Evolutionary conservation across 2,888 invertebrate species (phyloP), one percentile per base, ranked within the genome.

Genomic region (Cylindroiulus punctatus): DNA sequence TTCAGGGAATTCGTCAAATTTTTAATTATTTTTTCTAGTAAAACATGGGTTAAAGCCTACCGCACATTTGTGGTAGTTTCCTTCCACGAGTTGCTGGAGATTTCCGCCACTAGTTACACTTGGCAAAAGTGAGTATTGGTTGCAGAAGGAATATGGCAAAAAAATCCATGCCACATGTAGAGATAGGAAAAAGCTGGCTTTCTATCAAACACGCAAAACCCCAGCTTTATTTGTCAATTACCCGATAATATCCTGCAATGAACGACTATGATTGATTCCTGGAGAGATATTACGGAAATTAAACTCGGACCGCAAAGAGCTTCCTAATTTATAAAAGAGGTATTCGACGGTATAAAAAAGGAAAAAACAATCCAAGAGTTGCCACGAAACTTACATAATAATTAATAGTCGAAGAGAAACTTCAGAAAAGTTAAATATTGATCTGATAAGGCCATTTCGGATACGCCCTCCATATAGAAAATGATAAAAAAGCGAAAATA

Each of bases 351-450:
- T 22, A 65, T 26, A 65, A 65, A 44, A 65, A 65, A 22, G 65
- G 22, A n/a, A 65, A 65, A 65, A 65, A 65, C 65, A 65, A 26
- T 65, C 22, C 22, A 26, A 65, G 26, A 22, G 65, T 65, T 65
- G 65, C 65, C 22, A 22, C 65, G 65, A 65, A 65, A 65, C 65
- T 65, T 65, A 65, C 65, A 65, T 65, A 26, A 65, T 65, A 65
- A 65, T 65, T 65, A 65, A 26, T 65, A 65, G 65, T 65, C 5
- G 22, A 65, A 22, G 65, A 65, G 65, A 65, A 65, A 65, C 65
- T 65, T 65, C 65, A 65, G 65, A 65, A 65, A 65, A 65, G 65
- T 65, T 65, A 65, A 65, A 65, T 65, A 65, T 65, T 65, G 65
- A 65, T 65, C 65, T 26, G 65, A 65, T 65, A 65, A 22, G 65